Base-by-base conservation (phyloP, 2,113 vertebrate genomes). In the Oreocharis arfaki region DNA sequence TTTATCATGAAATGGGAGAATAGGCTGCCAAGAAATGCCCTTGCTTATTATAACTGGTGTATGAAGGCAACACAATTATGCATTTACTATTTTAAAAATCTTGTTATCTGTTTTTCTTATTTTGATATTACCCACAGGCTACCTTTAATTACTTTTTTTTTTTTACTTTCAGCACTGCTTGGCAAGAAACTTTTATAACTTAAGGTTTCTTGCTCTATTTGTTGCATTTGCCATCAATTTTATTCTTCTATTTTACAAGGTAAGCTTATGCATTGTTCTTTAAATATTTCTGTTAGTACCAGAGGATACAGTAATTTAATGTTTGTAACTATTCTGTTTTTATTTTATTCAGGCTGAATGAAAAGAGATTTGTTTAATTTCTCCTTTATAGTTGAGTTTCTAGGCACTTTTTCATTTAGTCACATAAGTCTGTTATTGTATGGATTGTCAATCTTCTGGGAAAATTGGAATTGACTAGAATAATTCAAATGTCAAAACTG, bases 181-280 rank as follows among this genome's bases (percentile, higher is more conserved):
- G 96, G 99, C 99, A 89, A 98, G 99, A 97, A 99, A 99, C 98
- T 99, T 99, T 98, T 99, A 99, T 98, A 99, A 99, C 95, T 98
- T 99, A 92, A 98, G 99, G 69, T 99, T 99, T 96, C 98, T 99
- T 96, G 99, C 99, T 90, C 98, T 99, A 69, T 99, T 99, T 95
- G 99, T 99, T 74, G 99, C 99, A 76, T 99, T 99, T 94, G 99
- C 99, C 52, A 99, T 99, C 98, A 99, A 99, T 97, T 99, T 99
- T 95, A 99, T 99, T 97, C 98, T 99, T 86, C 99, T 99, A 28
- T 99, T 99, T 98, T 99, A 99, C 95, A 99, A 99, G 98, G 99
- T 99, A 98, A 98, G 93, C 9, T 61, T 77, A 90, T 53, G n/a
- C 11, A 59, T 47, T 63, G 5, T 69, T 88, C 64, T 80, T 91